Evolutionary conservation across 2,888 invertebrate species (phyloP), one percentile per base, ranked within the genome.

Genomic region (Heliconius ismenius): DNA sequence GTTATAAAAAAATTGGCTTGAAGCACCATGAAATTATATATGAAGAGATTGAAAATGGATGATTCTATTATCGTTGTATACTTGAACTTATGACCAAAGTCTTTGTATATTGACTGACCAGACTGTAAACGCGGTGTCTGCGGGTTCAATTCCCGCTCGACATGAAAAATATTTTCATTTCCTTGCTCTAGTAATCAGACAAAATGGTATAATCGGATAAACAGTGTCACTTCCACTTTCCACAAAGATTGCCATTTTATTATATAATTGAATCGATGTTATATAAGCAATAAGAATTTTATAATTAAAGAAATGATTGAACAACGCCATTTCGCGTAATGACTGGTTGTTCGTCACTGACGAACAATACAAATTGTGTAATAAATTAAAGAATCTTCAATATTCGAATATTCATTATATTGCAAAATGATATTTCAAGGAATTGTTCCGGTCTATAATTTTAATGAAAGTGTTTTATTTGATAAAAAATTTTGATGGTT

Each of bases 361-460:
- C 63, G 75, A 64, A 79, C 69, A 77, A 77, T 73, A 73, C 75
- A 39, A 70, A 73, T 65, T 58, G 70, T 49, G 67, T 74, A 76
- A 65, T 75, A 78, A 76, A 76, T 54, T 70, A 73, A 49, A 76
- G n/a, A 73, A 69, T 77, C 78, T 78, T 70, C 76, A 75, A 80
- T 78, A 77, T 74, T 79, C 78, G 73, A 75, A 78, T 80, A 80
- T 76, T 75, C 75, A 72, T 80, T 80, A 76, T 68, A 77, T 78
- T 76, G 58, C 69, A 74, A 75, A 78, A 78, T 75, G 70, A 75
- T 78, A 78, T 74, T 63, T 67, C 70, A 63, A 62, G 70, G 69
- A 62, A 69, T 62, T 63, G 49, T 75, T 73, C 43, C 64, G 69
- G 43, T 32, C 68, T 77, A 72, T 80, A 77, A 78, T 80, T 79